Percentiles rank a stretch among this genome's conserved stretches.
Evolutionary conservation across 2,797 vertebrate genomes (phyloP).

Genomic region (Etheostoma perlongum): DNA sequence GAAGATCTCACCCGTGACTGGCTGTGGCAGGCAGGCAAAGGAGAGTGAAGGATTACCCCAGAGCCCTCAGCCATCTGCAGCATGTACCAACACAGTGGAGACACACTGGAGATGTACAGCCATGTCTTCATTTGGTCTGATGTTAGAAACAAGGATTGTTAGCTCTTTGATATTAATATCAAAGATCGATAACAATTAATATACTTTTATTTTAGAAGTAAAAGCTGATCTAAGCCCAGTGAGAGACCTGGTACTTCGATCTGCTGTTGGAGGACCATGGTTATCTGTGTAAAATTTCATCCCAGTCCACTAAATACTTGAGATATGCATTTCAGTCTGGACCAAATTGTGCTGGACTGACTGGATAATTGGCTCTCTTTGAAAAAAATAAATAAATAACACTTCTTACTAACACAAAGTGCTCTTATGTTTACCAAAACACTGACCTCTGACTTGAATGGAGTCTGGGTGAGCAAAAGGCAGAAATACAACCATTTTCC

Average conservation of each 20-base stretch:
- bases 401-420: neutral
- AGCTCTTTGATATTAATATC: neutral
- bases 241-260: too few species aligned
- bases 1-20: conserved; percentile 64
- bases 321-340: neutral
- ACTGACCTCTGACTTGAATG: conserved; percentile 83
- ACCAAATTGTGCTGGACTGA: neutral
- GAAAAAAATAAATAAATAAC: neutral
- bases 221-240: neutral
- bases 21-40: conserved; percentile 83
- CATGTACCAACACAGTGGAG: conserved; percentile 70
- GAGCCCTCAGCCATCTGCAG: conserved; percentile 40
- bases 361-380: neutral
- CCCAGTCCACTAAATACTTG: neutral
- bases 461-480: conserved; percentile 77
- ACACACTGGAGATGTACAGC: conserved; percentile 64
- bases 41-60: conserved; percentile 73
- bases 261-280: neutral
- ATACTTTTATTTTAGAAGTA: neutral
- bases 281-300: neutral
- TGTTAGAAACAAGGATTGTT: conserved; percentile 23
- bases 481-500: conserved; percentile 65
- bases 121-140: conserved; percentile 72
- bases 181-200: neutral
- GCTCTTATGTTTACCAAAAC: conserved; percentile 1